These are phyloP conservation scores for Acrocephalus kingi DNA, from an alignment of 2,113 vertebrate species.

Conservation along the genomic window DNA sequence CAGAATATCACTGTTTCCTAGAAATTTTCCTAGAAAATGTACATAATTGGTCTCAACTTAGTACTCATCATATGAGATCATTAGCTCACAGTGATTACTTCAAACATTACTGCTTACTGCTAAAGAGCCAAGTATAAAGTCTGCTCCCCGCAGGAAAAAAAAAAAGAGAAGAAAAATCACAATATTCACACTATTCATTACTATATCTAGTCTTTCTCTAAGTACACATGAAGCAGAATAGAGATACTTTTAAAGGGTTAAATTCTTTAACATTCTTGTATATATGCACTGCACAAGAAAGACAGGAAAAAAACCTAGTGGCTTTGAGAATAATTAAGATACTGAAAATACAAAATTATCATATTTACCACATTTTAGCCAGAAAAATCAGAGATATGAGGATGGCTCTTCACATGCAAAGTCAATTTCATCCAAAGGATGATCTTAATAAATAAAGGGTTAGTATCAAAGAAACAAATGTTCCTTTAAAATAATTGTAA, in stretches of 20 bases:
- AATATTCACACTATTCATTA: neutral
- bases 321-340: neutral
- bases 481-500: neutral
- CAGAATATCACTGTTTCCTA: neutral
- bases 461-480: neutral
- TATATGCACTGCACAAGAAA: neutral
- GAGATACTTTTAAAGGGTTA: neutral
- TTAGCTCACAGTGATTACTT: neutral
- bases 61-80: neutral
- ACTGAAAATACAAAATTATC: neutral
- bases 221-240: neutral
- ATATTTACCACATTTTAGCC: neutral
- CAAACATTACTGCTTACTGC: neutral
- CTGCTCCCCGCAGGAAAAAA: neutral
- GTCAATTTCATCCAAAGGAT: neutral
- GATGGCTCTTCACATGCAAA: neutral
- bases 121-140: neutral
- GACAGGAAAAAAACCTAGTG: neutral
- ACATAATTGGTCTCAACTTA: neutral
- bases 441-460: neutral
- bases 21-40: neutral
- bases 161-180: neutral
- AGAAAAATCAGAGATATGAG: neutral
- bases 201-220: neutral
- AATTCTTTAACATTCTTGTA: neutral